Conservation (phyloP, 2,113 vertebrate species). For the Athene cunicularia region DNA sequence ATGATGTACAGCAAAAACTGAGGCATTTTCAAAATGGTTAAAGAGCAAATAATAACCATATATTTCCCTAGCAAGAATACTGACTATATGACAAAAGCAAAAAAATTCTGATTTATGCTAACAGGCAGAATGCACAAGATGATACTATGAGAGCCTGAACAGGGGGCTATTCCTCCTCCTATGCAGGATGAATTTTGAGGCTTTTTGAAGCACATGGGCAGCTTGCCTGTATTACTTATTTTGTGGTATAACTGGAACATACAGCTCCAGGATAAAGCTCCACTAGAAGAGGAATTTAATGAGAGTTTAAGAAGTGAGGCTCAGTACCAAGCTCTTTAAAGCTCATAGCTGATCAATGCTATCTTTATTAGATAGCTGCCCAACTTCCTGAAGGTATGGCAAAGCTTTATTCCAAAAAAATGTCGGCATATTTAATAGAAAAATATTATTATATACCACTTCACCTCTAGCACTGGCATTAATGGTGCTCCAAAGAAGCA, state of each 20-base stretch:
- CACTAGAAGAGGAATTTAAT: background rate
- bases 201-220: background rate
- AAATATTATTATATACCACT: background rate
- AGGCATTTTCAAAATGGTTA: background rate
- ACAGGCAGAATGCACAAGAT: background rate
- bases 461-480: background rate
- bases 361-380: background rate
- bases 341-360: background rate
- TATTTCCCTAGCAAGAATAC: background rate
- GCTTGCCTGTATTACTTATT: background rate
- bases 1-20: background rate
- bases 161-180: background rate
- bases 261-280: background rate
- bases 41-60: background rate
- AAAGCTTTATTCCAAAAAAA: background rate
- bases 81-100: background rate
- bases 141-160: background rate
- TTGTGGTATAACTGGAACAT: background rate
- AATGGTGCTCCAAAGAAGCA: background rate
- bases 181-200: fast-evolving
- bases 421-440: background rate
- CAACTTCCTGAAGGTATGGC: background rate
- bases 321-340: background rate
- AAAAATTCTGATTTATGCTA: background rate
- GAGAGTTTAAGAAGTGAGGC: background rate